phyloP scores from a whole-genome alignment of 2,113 vertebrate species.

The Cephalopterus ornatus region DNA sequence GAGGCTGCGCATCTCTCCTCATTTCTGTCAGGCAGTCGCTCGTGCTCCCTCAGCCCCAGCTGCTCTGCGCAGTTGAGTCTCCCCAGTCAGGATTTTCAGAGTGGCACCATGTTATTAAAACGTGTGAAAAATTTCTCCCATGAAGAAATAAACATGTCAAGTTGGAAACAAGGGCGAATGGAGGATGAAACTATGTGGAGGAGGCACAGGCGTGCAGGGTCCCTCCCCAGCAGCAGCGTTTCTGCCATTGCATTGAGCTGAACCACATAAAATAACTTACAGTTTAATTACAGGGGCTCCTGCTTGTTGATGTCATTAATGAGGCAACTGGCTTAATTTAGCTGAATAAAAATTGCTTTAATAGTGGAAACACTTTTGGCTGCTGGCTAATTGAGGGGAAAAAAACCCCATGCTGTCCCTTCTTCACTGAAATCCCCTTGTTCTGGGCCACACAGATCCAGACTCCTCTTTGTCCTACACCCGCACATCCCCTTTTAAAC shows the following conservation, averaged over 20 bases:
- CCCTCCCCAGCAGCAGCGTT: background rate
- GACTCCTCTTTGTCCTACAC: background rate
- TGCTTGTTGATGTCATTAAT: slow-evolving; percentile 77
- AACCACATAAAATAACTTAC: slow-evolving; percentile 62
- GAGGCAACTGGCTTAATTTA: slow-evolving; percentile 76
- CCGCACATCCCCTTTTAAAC: background rate
- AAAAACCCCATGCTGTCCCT: slow-evolving; percentile 23
- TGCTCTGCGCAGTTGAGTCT: background rate
- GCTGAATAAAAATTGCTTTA: slow-evolving; percentile 74
- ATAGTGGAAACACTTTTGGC: slow-evolving; percentile 59
- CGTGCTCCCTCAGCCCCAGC: background rate
- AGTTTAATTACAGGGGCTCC: slow-evolving; percentile 79
- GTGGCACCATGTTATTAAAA: slow-evolving; percentile 58
- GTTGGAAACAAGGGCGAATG: slow-evolving; percentile 1
- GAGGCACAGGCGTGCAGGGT: background rate
- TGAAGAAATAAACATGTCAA: slow-evolving; percentile 40
- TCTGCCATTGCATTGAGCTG: slow-evolving; percentile 4
- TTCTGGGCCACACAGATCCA: background rate
- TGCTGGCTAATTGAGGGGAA: slow-evolving; percentile 65
- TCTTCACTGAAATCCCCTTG: background rate
- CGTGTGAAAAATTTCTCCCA: background rate
- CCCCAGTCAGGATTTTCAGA: background rate
- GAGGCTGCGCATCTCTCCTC: background rate
- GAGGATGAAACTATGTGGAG: background rate
- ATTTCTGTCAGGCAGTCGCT: background rate